phyloP scores from a whole-genome alignment of 2,113 vertebrate species.

The Cricetomys ansorgei region DNA sequence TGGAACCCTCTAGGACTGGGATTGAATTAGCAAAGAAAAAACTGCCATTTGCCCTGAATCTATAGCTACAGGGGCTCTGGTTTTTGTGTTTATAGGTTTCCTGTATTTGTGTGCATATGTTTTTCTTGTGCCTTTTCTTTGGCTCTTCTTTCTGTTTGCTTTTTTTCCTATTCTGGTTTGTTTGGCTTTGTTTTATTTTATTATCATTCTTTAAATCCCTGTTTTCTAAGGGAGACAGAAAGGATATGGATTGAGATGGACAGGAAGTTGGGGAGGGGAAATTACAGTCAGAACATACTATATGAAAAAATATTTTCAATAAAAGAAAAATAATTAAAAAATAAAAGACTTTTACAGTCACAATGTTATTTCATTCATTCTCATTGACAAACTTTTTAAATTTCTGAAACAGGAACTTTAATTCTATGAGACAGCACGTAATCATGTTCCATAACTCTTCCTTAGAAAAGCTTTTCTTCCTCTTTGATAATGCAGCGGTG shows the following conservation, averaged over 20 bases:
- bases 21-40: too few species aligned
- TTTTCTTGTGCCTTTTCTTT: not conserved
- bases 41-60: too few species aligned
- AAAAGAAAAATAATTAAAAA: not conserved
- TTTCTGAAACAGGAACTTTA: not conserved
- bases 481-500: not conserved
- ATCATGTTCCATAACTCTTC: not conserved
- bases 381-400: not conserved
- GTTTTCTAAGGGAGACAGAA: not conserved
- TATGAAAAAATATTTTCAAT: not conserved
- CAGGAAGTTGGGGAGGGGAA: too few species aligned
- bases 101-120: not conserved
- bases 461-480: not conserved
- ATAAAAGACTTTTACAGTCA: not conserved
- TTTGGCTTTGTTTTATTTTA: not conserved
- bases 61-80: not conserved
- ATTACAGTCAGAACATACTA: not conserved
- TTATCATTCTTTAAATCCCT: not conserved
- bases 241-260: not conserved
- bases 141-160: not conserved
- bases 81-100: not conserved
- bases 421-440: not conserved
- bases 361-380: not conserved
- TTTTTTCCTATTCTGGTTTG: not conserved
- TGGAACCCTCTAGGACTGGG: too few species aligned